Percentiles rank a stretch among this genome's conserved stretches.
Evolutionary conservation across 2,797 vertebrate species (phyloP).

Genomic region (Acridotheres tristis): DNA sequence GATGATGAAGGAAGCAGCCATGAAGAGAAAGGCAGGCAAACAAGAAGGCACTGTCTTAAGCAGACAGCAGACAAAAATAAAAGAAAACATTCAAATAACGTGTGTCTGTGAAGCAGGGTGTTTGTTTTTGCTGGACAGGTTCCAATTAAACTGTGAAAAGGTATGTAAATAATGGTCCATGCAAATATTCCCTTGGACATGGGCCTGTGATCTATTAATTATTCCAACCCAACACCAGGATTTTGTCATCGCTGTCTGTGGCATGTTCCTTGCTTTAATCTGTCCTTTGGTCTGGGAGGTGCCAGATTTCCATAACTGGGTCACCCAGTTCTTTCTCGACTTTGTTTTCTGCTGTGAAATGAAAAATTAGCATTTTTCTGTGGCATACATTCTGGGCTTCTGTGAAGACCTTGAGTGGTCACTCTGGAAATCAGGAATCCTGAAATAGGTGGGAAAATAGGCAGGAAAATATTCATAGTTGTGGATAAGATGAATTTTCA

Average conservation of each 20-base stretch:
- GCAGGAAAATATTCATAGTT: not conserved
- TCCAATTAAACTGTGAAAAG: conserved; percentile 5
- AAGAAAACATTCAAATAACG: not conserved
- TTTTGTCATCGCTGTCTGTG: conserved; percentile 46
- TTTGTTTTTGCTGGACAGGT: conserved; percentile 12
- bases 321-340: conserved; percentile 36
- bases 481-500: not conserved
- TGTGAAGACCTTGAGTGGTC: not conserved
- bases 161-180: conserved; percentile 3
- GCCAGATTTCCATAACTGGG: conserved; percentile 56
- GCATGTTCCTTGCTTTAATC: conserved; percentile 28
- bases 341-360: conserved; percentile 33
- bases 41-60: not conserved
- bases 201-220: not conserved
- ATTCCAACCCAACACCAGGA: not conserved
- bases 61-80: not conserved
- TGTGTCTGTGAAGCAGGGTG: not conserved
- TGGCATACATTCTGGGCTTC: not conserved
- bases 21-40: not conserved
- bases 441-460: not conserved
- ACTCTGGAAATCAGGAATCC: not conserved
- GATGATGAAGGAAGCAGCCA: not conserved
- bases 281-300: conserved; percentile 41
- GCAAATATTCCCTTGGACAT: conserved; percentile 32
- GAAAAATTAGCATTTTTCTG: conserved; percentile 31